Conservation (phyloP, 1,140 invertebrate genomes). For the Cheumatopsyche charites region DNA sequence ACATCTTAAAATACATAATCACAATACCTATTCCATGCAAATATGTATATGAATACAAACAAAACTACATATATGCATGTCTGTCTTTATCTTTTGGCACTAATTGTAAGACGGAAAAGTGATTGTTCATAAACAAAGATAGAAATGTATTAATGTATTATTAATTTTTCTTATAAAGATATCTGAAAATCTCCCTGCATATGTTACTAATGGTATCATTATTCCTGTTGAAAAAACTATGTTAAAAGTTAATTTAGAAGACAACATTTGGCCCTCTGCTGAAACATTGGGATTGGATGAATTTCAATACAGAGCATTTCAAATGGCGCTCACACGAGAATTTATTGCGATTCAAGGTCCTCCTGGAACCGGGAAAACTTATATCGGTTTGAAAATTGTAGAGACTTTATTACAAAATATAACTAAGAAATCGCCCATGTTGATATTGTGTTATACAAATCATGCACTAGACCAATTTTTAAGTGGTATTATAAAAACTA, state of each 20-base stretch:
- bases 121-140: no score
- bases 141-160: no score
- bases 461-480: constrained; percentile 90
- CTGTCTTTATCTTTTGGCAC: no score
- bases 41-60: no score
- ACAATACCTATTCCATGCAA: no score
- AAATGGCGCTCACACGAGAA: constrained; percentile 65
- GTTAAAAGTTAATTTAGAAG: constrained; percentile 48
- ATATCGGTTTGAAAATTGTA: constrained; percentile 72
- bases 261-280: constrained; percentile 56
- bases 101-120: no score
- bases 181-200: no score
- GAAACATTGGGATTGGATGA: constrained; percentile 61
- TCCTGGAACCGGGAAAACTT: constrained; percentile 84
- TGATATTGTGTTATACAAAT: constrained; percentile 86
- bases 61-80: no score
- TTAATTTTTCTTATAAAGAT: no score
- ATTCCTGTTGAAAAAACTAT: no score
- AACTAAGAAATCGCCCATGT: constrained; percentile 61
- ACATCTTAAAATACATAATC: no score
- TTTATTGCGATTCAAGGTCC: constrained; percentile 80
- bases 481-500: constrained; percentile 68
- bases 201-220: no score
- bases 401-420: constrained; percentile 65
- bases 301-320: constrained; percentile 66